These are phyloP conservation scores for Enteromius treurensis DNA, from an alignment of 2,797 vertebrate genomes.

Conservation along the genomic window DNA sequence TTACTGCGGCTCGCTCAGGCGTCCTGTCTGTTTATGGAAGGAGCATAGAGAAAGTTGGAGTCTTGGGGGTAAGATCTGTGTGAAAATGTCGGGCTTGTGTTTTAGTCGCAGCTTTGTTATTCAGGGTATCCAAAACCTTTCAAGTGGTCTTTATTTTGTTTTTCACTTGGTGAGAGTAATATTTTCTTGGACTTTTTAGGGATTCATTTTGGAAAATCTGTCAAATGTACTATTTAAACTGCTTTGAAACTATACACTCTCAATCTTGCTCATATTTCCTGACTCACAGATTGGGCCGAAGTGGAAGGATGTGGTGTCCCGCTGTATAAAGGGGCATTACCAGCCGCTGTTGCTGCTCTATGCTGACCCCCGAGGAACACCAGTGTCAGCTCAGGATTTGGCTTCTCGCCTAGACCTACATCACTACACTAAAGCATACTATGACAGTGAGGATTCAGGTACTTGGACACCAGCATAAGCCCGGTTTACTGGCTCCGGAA, in stretches of 20 bases:
- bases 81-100: background rate
- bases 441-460: slow-evolving; percentile 97
- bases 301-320: slow-evolving; percentile 97
- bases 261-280: slow-evolving; percentile 25
- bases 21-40: slow-evolving; percentile 30
- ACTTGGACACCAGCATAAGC: background rate
- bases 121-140: background rate
- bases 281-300: slow-evolving; percentile 89
- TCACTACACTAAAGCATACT: slow-evolving; percentile 85
- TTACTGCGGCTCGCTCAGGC: slow-evolving; percentile 1
- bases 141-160: background rate
- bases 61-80: slow-evolving; percentile 48
- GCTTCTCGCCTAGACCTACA: slow-evolving; percentile 83
- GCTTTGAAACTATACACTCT: background rate
- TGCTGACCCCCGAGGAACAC: slow-evolving; percentile 94
- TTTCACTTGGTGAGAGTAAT: background rate
- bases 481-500: slow-evolving; percentile 50
- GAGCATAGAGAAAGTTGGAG: background rate
- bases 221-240: background rate
- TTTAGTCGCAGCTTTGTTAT: slow-evolving; percentile 13
- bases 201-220: background rate
- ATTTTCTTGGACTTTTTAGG: background rate
- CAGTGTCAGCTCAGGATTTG: slow-evolving; percentile 86
- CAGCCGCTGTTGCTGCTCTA: slow-evolving; percentile 95
- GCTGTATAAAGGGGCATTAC: slow-evolving; percentile 96